phyloP scores from a whole-genome alignment of 2,113 vertebrate species.

The Bostrychus sinensis region DNA sequence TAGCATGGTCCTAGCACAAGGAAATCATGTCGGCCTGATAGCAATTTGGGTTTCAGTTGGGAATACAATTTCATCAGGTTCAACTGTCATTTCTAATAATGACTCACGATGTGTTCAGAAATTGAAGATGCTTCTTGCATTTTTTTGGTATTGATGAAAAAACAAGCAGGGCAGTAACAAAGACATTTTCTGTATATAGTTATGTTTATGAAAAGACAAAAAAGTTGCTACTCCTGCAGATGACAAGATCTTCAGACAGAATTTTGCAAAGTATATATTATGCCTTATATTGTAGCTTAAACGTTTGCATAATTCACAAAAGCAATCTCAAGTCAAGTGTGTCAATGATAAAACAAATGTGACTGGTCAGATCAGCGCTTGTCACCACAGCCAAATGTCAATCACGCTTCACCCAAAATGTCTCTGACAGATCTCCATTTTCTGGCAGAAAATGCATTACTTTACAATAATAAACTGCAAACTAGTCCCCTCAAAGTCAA shows the following conservation, averaged over 20 bases:
- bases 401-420: slow-evolving; percentile 77
- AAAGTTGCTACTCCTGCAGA: background rate
- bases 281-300: slow-evolving; percentile 12
- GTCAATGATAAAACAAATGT: slow-evolving; percentile 70
- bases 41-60: slow-evolving; percentile 99
- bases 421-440: slow-evolving; percentile 77
- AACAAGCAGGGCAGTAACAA: slow-evolving; percentile 83
- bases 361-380: slow-evolving; percentile 66
- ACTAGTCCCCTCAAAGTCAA: slow-evolving; percentile 77
- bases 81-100: slow-evolving; percentile 99
- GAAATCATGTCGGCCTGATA: slow-evolving; percentile 98
- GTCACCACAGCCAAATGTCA: slow-evolving; percentile 77
- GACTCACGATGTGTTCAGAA: slow-evolving; percentile 89
- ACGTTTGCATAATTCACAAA: slow-evolving; percentile 70
- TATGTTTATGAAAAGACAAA: slow-evolving; percentile 33
- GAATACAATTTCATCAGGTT: slow-evolving; percentile 99
- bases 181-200: slow-evolving; percentile 37
- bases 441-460: slow-evolving; percentile 74
- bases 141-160: slow-evolving; percentile 67
- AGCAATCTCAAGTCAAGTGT: slow-evolving; percentile 52
- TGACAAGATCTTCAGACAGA: background rate
- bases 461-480: slow-evolving; percentile 76
- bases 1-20: slow-evolving; percentile 92
- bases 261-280: background rate
- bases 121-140: slow-evolving; percentile 86